Conservation (phyloP, 2,113 vertebrate genomes). For the Corydoras sp. region DNA sequence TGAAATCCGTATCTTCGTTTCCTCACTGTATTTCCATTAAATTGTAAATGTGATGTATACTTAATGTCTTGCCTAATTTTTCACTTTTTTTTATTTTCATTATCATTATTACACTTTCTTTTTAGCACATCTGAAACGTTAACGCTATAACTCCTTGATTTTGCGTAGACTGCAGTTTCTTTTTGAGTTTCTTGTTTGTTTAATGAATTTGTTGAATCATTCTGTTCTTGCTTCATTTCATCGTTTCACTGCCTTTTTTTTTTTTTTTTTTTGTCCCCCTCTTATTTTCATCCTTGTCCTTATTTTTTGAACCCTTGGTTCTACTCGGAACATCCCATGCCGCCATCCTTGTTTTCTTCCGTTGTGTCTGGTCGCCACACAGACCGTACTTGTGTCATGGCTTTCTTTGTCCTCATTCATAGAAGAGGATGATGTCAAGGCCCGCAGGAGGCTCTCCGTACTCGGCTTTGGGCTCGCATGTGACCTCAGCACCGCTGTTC, state of each 20-base stretch:
- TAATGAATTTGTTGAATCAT: neutral
- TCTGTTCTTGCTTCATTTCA: conserved; percentile 15
- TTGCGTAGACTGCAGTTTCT: too few relatives aligned
- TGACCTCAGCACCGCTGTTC: conserved; percentile 79
- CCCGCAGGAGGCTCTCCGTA: conserved; percentile 71
- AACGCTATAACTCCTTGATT: too few relatives aligned
- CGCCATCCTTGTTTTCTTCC: conserved; percentile 41
- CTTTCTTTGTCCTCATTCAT: conserved; percentile 60
- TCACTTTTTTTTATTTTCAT: too few relatives aligned
- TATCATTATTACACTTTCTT: too few relatives aligned
- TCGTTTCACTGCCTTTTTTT: conserved; percentile 2
- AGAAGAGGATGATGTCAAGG: conserved; percentile 67
- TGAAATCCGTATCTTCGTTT: too few relatives aligned
- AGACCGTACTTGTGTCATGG: conserved; percentile 32
- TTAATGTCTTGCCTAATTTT: too few relatives aligned
- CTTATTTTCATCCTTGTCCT: neutral
- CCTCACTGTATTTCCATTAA: too few relatives aligned
- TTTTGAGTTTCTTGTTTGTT: too few relatives aligned
- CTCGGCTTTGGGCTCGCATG: conserved; percentile 73
- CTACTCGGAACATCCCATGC: conserved; percentile 1
- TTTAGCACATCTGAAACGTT: too few relatives aligned
- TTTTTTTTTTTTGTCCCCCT: neutral
- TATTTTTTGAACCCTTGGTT: conserved; percentile 4
- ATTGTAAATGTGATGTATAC: too few relatives aligned
- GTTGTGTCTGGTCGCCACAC: conserved; percentile 20